Conservation (phyloP, 2,797 vertebrate genomes). For the Prionace glauca region DNA sequence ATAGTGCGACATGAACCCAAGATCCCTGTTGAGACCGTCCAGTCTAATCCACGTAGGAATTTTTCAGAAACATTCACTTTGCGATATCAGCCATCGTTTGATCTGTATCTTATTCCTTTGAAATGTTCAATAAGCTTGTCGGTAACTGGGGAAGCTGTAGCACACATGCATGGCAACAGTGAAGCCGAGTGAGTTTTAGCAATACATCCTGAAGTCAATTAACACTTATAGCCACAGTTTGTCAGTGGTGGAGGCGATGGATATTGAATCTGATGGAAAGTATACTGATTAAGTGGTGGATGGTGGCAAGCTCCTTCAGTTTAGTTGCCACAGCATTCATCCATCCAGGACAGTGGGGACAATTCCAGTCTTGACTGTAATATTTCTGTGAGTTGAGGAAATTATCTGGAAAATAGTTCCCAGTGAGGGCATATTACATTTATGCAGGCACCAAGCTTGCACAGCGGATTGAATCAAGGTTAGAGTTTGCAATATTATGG, state of each 20-base stretch:
- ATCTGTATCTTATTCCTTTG: too few species aligned
- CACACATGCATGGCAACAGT: background rate
- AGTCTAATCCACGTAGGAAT: too few species aligned
- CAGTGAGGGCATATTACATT: background rate
- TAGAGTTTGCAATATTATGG: background rate
- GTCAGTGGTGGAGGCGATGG: background rate
- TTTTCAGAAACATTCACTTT: too few species aligned
- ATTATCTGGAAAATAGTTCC: background rate
- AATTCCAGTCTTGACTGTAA: background rate
- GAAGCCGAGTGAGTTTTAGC: background rate
- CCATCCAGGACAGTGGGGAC: background rate
- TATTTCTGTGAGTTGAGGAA: background rate
- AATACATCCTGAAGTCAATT: background rate
- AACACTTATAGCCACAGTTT: background rate
- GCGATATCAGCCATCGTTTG: too few species aligned
- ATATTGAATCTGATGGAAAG: background rate
- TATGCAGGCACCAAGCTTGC: background rate
- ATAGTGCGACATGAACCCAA: too few species aligned
- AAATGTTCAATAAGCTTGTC: too few species aligned
- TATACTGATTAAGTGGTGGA: background rate
- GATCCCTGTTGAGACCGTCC: too few species aligned
- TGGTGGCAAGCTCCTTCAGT: background rate
- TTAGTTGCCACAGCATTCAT: background rate
- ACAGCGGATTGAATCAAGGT: background rate
- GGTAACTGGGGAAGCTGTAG: too few species aligned